phyloP scores from a whole-genome alignment of 2,888 invertebrate genomes.

The Sicus ferrugineus region DNA sequence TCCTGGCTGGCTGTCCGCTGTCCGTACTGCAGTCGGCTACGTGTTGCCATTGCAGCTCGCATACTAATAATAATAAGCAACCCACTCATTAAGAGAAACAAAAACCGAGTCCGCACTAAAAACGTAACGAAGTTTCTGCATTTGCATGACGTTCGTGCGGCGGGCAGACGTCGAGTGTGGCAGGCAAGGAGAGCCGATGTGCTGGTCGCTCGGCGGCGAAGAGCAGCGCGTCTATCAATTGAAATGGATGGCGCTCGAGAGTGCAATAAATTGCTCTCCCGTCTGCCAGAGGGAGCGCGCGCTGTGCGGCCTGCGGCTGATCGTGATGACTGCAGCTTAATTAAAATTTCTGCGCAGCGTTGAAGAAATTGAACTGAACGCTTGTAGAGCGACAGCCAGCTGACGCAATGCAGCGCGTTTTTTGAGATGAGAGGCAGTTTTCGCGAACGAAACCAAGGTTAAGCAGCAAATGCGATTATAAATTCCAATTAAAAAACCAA shows the following conservation, averaged over 20 bases:
- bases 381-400: background rate
- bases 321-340: constrained; percentile 6
- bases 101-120: background rate
- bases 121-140: background rate
- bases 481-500: too few relatives aligned
- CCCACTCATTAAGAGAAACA: background rate
- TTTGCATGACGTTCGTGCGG: background rate
- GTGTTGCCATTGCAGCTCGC: constrained; percentile 59
- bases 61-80: constrained; percentile 49
- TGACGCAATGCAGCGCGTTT: too few relatives aligned
- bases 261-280: constrained; percentile 53
- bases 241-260: constrained; percentile 56
- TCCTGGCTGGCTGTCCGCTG: background rate
- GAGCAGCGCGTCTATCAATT: constrained; percentile 53
- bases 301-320: constrained; percentile 2
- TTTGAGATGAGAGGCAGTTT: background rate
- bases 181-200: background rate
- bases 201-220: background rate
- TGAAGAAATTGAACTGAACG: constrained; percentile 5
- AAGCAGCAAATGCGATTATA: too few relatives aligned
- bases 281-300: background rate
- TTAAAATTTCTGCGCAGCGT: constrained; percentile 6
- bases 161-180: background rate
- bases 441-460: background rate
- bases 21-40: constrained; percentile 16